phyloP scores from a whole-genome alignment of 2,113 vertebrate genomes.

The Triplophysa dalaica region DNA sequence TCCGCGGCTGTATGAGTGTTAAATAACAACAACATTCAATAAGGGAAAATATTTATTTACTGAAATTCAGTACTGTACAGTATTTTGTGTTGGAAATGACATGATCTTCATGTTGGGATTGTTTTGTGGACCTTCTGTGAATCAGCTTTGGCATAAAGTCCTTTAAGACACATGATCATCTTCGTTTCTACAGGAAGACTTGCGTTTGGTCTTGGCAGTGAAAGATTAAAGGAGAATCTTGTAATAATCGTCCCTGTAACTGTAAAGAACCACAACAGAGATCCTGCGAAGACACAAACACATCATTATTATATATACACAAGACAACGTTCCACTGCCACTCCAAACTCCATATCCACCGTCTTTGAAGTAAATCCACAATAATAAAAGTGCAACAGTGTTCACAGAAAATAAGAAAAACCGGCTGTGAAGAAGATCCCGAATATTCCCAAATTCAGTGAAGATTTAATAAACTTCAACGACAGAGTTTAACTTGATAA shows the following conservation, averaged over 20 bases:
- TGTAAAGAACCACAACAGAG: constrained; percentile 88
- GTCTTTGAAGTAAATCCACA: no score
- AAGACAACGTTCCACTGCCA: not conserved
- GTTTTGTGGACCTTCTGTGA: constrained; percentile 21
- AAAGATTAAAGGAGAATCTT: constrained; percentile 84
- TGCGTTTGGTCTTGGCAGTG: not conserved
- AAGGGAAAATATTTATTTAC: constrained; percentile 50
- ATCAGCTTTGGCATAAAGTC: constrained; percentile 21
- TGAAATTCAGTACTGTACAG: constrained; percentile 21
- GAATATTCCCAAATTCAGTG: no score
- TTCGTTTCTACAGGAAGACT: not conserved
- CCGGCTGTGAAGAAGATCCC: no score
- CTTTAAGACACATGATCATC: not conserved
- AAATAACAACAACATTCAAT: not conserved
- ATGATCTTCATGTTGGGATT: not conserved
- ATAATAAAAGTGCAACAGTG: no score
- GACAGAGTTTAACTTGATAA: no score
- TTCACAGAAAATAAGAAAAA: no score
- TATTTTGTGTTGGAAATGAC: not conserved
- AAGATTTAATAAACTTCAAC: no score
- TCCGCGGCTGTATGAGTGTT: not conserved
- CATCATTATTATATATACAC: not conserved
- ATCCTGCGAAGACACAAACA: constrained; percentile 76
- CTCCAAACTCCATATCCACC: no score
- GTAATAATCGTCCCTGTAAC: constrained; percentile 92